Evolutionary conservation across 2,113 vertebrate species (phyloP).

Genomic region (Eleginops maclovinus): DNA sequence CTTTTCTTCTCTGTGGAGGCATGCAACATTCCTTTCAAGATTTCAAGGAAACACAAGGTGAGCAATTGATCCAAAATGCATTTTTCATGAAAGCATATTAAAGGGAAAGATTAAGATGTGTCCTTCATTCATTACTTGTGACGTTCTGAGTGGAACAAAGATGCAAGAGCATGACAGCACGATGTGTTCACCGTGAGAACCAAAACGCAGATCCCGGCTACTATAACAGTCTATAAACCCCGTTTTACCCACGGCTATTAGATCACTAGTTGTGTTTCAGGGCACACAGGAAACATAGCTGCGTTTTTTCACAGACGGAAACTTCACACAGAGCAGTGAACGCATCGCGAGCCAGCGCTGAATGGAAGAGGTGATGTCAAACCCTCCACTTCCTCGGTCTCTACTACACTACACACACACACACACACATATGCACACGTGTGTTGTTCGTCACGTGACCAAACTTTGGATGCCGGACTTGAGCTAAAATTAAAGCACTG

Average conservation of each 20-base stretch:
- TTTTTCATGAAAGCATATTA: not conserved
- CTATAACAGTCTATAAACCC: not conserved
- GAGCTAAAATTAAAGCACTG: slow-evolving; percentile 81
- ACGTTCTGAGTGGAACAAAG: not conserved
- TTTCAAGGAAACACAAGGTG: too few species aligned
- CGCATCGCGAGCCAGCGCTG: slow-evolving; percentile 54
- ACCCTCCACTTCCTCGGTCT: slow-evolving; percentile 77
- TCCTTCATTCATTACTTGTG: not conserved
- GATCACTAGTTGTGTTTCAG: not conserved
- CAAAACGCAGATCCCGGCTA: not conserved
- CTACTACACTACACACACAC: slow-evolving; percentile 41
- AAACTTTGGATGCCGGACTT: slow-evolving; percentile 60
- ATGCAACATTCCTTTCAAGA: too few species aligned
- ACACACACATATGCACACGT: not conserved
- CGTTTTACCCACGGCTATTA: not conserved
- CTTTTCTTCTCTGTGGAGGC: too few species aligned
- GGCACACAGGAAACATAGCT: not conserved
- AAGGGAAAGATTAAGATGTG: not conserved
- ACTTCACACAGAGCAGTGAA: slow-evolving; percentile 47
- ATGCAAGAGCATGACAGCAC: not conserved
- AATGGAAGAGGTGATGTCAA: slow-evolving; percentile 78
- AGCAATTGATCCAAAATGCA: too few species aligned
- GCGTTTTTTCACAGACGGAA: slow-evolving; percentile 50
- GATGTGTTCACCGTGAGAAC: not conserved
- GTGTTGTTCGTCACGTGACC: slow-evolving; percentile 71